Evolutionary conservation across 2,888 invertebrate genomes (phyloP).

Genomic region (Malachius bipustulatus): DNA sequence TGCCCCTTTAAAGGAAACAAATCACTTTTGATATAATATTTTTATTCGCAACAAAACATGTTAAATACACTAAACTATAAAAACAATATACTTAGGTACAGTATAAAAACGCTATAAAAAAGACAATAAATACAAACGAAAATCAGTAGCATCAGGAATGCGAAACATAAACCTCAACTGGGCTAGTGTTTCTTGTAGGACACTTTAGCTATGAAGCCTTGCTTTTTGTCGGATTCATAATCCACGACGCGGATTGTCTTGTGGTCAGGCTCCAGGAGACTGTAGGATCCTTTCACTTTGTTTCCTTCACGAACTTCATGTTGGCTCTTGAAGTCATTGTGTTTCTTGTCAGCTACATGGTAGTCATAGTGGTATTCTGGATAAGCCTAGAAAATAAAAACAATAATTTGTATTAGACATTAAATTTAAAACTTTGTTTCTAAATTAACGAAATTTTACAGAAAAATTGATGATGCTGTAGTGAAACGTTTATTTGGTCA

Average conservation of each 20-base stretch:
- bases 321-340: constrained; percentile 31
- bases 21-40: neutral
- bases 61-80: constrained; percentile 15
- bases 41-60: constrained; percentile 26
- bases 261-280: constrained; percentile 31
- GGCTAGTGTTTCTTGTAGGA: constrained; percentile 28
- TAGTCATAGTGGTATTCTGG: constrained; percentile 33
- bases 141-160: too few relatives aligned
- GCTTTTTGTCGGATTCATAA: constrained; percentile 31
- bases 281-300: constrained; percentile 33
- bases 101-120: too few relatives aligned
- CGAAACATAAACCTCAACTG: too few relatives aligned
- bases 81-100: constrained; percentile 8
- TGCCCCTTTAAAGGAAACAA: too few relatives aligned
- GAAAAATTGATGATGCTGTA: too few relatives aligned
- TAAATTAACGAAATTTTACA: too few relatives aligned
- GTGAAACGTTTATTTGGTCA: too few relatives aligned
- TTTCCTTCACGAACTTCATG: constrained; percentile 32
- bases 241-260: constrained; percentile 31
- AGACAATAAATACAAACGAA: too few relatives aligned
- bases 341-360: constrained; percentile 29
- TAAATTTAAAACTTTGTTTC: too few relatives aligned
- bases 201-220: constrained; percentile 31
- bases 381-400: constrained; percentile 26
- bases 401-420: constrained; percentile 1